Evolutionary conservation across 2,113 vertebrate genomes (phyloP).

Genomic region (Coregonus clupeaformis): DNA sequence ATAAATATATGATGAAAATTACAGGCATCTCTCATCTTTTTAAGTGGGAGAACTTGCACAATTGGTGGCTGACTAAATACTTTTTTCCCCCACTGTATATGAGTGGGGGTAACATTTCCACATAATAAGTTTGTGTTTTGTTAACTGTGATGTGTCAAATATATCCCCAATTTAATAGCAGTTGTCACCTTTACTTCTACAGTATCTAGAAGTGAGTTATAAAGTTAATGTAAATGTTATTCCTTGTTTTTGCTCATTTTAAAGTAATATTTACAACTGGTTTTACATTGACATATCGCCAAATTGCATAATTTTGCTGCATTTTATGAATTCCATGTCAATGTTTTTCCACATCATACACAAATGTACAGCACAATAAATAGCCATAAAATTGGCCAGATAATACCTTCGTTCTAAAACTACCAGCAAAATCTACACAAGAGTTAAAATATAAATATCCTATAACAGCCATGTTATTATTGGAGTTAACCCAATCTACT

Average conservation of each 20-base stretch:
- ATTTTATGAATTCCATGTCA: too few species aligned
- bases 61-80: too few species aligned
- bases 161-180: background rate
- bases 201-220: too few species aligned
- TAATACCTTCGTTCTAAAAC: too few species aligned
- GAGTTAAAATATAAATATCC: background rate
- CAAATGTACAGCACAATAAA: background rate
- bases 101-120: background rate
- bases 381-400: too few species aligned
- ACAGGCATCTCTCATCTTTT: too few species aligned
- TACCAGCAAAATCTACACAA: background rate
- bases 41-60: too few species aligned
- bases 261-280: too few species aligned
- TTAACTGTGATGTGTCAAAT: constrained; percentile 44
- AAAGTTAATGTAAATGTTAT: background rate
- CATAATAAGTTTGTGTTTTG: constrained; percentile 6
- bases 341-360: background rate
- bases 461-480: background rate
- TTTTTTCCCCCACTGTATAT: too few species aligned
- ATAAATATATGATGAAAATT: too few species aligned
- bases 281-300: too few species aligned
- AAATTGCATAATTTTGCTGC: background rate
- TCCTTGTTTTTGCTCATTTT: constrained; percentile 2
- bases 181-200: too few species aligned
- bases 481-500: constrained; percentile 5